Conservation (phyloP, 2,888 invertebrate species). For the Spicauda simplicius region DNA sequence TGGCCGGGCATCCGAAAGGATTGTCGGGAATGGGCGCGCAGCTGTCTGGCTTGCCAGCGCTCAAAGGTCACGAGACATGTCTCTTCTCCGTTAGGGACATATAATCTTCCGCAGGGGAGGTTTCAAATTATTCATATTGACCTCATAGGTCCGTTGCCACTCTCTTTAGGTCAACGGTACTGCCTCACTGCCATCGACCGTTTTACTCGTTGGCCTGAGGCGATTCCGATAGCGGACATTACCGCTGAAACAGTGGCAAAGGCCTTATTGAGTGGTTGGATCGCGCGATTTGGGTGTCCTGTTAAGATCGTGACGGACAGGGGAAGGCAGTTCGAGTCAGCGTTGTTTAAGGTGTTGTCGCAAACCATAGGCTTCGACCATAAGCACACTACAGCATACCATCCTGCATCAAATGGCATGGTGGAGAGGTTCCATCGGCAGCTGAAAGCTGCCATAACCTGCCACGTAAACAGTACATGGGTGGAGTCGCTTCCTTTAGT, state of each 20-base stretch:
- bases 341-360: neutral
- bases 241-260: constrained; percentile 25
- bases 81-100: too few species aligned
- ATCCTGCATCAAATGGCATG: constrained; percentile 18
- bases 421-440: constrained; percentile 9
- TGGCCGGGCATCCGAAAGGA: too few species aligned
- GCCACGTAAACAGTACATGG: too few species aligned
- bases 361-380: neutral
- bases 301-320: neutral
- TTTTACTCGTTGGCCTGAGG: neutral
- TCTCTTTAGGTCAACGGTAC: neutral
- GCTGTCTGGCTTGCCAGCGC: too few species aligned
- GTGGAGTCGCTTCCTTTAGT: too few species aligned
- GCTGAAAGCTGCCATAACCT: too few species aligned
- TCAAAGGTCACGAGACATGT: too few species aligned
- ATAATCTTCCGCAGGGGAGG: too few species aligned
- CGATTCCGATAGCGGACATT: neutral
- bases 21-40: too few species aligned
- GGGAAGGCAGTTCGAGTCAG: constrained; percentile 5
- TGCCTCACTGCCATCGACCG: constrained; percentile 14
- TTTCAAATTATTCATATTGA: neutral
- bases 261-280: constrained; percentile 12
- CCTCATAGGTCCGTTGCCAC: neutral
- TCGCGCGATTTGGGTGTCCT: constrained; percentile 18
- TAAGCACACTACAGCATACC: constrained; percentile 10